Conservation (phyloP, 2,888 invertebrate genomes). For the Alitta virens region DNA sequence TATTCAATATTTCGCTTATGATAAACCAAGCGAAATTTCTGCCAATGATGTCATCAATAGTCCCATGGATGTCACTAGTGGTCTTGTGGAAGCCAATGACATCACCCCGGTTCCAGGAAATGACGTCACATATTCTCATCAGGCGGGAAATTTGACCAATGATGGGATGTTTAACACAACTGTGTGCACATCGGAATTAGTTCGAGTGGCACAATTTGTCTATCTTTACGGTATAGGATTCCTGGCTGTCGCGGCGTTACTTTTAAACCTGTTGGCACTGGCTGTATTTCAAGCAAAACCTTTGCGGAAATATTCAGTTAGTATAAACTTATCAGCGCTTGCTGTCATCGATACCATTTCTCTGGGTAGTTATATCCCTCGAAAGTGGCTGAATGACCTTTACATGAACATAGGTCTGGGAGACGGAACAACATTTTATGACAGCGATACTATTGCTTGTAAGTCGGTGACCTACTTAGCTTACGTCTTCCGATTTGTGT, state of each 20-base stretch:
- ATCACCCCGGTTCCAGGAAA: no score
- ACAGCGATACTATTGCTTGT: conserved; percentile 13
- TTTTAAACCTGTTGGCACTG: conserved; percentile 3
- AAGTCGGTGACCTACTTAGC: conserved; percentile 9
- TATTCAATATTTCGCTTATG: no score
- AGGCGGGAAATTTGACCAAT: neutral
- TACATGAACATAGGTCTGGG: conserved; percentile 3
- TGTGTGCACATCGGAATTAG: neutral
- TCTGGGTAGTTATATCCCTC: conserved; percentile 1
- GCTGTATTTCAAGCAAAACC: conserved; percentile 2
- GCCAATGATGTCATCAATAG: no score
- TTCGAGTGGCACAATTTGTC: neutral
- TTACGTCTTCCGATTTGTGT: conserved; percentile 11
- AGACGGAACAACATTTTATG: conserved; percentile 7
- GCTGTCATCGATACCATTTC: conserved; percentile 4
- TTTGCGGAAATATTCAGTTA: conserved; percentile 3
- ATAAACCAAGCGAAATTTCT: no score
- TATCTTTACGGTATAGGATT: conserved; percentile 11
- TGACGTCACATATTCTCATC: no score
- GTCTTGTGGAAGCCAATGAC: no score
- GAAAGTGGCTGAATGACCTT: conserved; percentile 7
- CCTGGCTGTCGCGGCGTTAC: conserved; percentile 1
- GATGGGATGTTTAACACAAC: neutral
- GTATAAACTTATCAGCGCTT: neutral
- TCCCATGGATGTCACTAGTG: no score